phyloP scores from a whole-genome alignment of 2,797 vertebrate species.

The Pseudomugil tenellus region DNA sequence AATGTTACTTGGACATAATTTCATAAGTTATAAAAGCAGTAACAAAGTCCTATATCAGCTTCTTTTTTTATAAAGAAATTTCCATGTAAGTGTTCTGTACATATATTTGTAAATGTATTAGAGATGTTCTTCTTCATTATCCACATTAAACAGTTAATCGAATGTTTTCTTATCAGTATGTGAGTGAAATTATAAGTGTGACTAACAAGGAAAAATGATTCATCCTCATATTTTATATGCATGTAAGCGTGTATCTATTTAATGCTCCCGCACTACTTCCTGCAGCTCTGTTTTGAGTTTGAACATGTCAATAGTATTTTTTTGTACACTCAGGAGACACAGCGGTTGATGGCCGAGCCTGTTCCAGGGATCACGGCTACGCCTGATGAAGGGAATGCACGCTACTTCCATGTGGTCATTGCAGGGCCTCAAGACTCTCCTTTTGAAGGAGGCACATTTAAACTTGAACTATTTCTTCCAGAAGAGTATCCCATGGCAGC shows the following conservation, averaged over 20 bases:
- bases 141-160: slow-evolving; percentile 1
- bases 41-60: background rate
- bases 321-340: slow-evolving; percentile 89
- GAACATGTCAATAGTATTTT: slow-evolving; percentile 23
- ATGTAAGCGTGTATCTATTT: slow-evolving; percentile 11
- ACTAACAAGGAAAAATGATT: slow-evolving; percentile 25
- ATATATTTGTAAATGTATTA: no score
- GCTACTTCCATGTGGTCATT: slow-evolving; percentile 99
- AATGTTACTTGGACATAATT: background rate
- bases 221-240: background rate
- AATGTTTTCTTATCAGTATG: slow-evolving; percentile 27
- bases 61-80: background rate
- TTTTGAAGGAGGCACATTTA: slow-evolving; percentile 99
- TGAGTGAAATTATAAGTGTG: slow-evolving; percentile 9
- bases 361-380: slow-evolving; percentile 97
- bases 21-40: background rate
- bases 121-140: background rate
- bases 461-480: slow-evolving; percentile 99
- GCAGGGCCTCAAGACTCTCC: slow-evolving; percentile 98
- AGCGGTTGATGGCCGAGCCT: slow-evolving; percentile 97
- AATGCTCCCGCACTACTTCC: slow-evolving; percentile 10
- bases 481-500: slow-evolving; percentile 99
- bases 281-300: background rate
- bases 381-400: slow-evolving; percentile 96
- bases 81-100: no score